These are phyloP conservation scores for Periparus ater DNA, from an alignment of 2,797 vertebrate genomes.

Conservation along the genomic window DNA sequence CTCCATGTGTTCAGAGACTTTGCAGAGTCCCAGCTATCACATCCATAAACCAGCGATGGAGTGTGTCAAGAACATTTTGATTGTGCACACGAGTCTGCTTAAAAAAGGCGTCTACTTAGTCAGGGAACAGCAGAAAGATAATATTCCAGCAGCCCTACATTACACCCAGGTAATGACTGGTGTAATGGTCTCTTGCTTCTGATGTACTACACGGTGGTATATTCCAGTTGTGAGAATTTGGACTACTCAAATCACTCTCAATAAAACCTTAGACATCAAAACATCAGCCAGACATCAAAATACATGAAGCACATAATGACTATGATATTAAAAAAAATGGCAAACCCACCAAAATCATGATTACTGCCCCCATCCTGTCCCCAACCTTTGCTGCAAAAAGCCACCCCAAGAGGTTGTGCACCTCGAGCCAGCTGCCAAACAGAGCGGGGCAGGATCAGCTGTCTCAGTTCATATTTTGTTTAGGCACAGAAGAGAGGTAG, in stretches of 20 bases:
- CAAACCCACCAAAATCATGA: not conserved
- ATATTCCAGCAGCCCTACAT: not conserved
- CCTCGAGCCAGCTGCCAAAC: not conserved
- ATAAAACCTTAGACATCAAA: not conserved
- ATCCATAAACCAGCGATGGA: conserved; percentile 2
- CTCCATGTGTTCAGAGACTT: conserved; percentile 49
- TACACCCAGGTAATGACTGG: not conserved
- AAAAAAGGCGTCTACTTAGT: conserved; percentile 32
- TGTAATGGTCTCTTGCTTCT: not conserved
- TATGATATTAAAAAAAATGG: not conserved
- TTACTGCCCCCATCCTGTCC: not conserved
- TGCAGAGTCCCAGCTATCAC: conserved; percentile 2
- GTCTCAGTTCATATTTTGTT: not conserved
- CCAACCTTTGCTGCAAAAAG: not conserved
- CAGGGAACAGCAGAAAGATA: conserved; percentile 8
- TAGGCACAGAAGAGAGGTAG: not conserved
- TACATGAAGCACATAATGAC: not conserved
- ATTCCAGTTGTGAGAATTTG: not conserved
- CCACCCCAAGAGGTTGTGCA: no score
- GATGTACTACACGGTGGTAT: not conserved
- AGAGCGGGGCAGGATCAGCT: not conserved
- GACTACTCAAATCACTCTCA: not conserved
- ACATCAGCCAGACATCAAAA: not conserved
- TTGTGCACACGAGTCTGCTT: conserved; percentile 11
- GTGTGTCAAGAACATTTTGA: conserved; percentile 34